Evolutionary conservation across 2,888 invertebrate species (phyloP), one percentile per base, ranked within the genome.

Genomic region (Polydrusus pterygomalis): DNA sequence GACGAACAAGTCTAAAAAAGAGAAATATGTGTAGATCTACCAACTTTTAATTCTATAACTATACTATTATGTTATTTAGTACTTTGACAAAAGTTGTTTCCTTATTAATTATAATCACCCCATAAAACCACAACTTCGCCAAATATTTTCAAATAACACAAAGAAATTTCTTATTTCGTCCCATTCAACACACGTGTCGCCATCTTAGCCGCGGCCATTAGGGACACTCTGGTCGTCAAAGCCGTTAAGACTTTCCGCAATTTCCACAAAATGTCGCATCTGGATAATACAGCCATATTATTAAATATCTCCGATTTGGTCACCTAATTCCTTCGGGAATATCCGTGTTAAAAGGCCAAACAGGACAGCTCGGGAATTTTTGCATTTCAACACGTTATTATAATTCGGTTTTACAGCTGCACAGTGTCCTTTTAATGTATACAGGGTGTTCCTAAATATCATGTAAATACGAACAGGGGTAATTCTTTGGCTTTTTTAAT

Each of bases 221-320:
- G 2, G 51, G 51, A 51, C 51, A 51, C 51, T 51, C 51, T 20
- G 51, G 51, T 51, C 51, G 51, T 51, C 51, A 20, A 20, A 51
- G 51, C 51, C 51, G 51, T 51, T 51, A 51, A 51, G 51, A 51
- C 51, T 51, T 49, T 51, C 51, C 20, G 51, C 11, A 51, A 51
- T 51, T 51, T 51, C 20, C 51, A 51, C 51, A 20, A 51, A 51
- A 51, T 51, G 51, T 51, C 51, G 51, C 51, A 51, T 51, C 51
- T 51, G 51, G 51, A 51, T 51, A 51, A 51, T 51, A 51, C 51
- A 51, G 51, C 51, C 51, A 51, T 51, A 51, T 51, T 51, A 51
- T 51, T 51, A 51, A 51, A 51, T 51, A 51, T 51, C 51, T 51
- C 51, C 51, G 51, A 51, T 51, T 51, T 51, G 51, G 51, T 51